These are phyloP conservation scores for Pygoscelis adeliae DNA, from an alignment of 2,113 vertebrate species.

Conservation along the genomic window DNA sequence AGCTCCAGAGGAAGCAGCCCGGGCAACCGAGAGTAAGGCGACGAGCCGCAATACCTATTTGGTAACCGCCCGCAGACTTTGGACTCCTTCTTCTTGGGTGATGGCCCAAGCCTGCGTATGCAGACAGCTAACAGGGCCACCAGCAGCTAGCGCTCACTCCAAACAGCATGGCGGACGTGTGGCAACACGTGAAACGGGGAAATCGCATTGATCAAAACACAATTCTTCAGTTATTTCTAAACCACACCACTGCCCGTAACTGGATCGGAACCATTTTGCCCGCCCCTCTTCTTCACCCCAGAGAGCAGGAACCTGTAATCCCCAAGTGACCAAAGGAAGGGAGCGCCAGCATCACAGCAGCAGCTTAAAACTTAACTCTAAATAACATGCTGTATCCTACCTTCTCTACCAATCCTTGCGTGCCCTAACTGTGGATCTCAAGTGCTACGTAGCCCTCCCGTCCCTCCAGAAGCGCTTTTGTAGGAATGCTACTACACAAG, in stretches of 20 bases:
- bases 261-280: background rate
- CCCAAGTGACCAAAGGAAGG: background rate
- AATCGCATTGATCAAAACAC: background rate
- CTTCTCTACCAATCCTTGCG: accelerated
- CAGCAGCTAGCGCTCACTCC: background rate
- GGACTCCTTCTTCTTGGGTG: background rate
- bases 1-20: background rate
- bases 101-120: background rate
- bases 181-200: accelerated
- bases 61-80: background rate
- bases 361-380: background rate
- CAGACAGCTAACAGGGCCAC: background rate
- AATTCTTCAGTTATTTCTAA: background rate
- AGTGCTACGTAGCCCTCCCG: background rate
- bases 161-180: accelerated
- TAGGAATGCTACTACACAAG: background rate
- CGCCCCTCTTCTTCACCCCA: background rate
- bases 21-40: accelerated
- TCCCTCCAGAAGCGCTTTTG: background rate
- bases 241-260: background rate
- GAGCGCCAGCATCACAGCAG: background rate
- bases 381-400: background rate
- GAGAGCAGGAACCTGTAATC: background rate
- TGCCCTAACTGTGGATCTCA: background rate
- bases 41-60: background rate